phyloP scores from a whole-genome alignment of 2,113 vertebrate species.

The Notarius quadriscutis region DNA sequence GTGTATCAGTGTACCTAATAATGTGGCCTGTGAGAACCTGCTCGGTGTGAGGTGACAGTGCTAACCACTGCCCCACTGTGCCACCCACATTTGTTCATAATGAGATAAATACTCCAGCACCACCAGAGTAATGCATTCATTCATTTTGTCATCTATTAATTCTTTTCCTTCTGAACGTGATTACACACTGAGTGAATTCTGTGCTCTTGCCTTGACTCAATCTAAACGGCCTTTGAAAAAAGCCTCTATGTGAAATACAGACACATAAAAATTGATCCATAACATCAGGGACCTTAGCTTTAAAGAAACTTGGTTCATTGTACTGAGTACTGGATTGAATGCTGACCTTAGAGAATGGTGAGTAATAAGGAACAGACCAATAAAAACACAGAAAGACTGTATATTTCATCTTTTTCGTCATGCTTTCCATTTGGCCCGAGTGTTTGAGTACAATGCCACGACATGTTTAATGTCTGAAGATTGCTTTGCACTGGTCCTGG shows the following conservation, averaged over 20 bases:
- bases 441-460: neutral
- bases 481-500: neutral
- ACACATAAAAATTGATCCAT: slow-evolving; percentile 65
- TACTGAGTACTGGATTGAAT: neutral
- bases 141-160: neutral
- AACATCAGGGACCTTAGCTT: slow-evolving; percentile 66
- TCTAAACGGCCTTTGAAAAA: slow-evolving; percentile 27
- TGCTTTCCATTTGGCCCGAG: neutral
- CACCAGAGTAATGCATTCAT: neutral
- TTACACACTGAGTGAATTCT: neutral
- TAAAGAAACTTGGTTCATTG: slow-evolving; percentile 41
- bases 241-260: slow-evolving; percentile 61
- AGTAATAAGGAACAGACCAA: slow-evolving; percentile 14
- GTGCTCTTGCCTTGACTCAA: neutral
- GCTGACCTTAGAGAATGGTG: slow-evolving; percentile 3
- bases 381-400: neutral
- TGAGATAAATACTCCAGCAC: neutral
- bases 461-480: neutral
- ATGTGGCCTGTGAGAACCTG: too few relatives aligned
- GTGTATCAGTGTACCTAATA: too few relatives aligned
- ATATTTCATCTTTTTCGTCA: neutral
- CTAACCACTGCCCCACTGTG: too few relatives aligned
- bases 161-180: neutral
- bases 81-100: neutral
- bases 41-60: too few relatives aligned